phyloP scores from a whole-genome alignment of 64 coral and sea anemone genomes.

The Actinia equina region DNA sequence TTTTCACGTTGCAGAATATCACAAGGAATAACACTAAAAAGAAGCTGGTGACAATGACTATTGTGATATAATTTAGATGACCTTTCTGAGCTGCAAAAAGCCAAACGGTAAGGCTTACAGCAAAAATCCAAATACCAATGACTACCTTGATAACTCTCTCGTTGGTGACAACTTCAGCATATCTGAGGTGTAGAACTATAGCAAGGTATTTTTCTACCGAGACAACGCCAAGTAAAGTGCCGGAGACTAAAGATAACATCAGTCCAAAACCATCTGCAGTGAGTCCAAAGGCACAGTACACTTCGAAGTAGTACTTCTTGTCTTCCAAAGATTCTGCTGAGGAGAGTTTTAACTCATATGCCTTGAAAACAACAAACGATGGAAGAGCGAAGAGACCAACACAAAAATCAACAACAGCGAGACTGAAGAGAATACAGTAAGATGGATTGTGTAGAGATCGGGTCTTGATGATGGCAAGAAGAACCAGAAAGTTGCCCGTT shows the following conservation, averaged over 20 bases:
- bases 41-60: not conserved
- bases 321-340: not conserved
- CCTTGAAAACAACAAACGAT: not conserved
- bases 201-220: slow-evolving; percentile 1
- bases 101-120: not conserved
- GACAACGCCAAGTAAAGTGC: not conserved
- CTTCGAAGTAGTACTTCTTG: not conserved
- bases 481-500: not conserved
- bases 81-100: not conserved
- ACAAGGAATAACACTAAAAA: not conserved
- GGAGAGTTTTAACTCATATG: not conserved
- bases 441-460: not conserved
- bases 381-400: not conserved
- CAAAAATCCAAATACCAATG: not conserved
- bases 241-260: not conserved
- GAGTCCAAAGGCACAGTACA: not conserved
- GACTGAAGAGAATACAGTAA: not conserved
- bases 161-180: slow-evolving; percentile 1
- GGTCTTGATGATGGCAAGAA: not conserved
- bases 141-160: not conserved
- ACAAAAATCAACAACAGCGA: not conserved
- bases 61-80: not conserved
- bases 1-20: not conserved
- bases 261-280: not conserved
- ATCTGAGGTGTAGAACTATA: not conserved